Evolutionary conservation across 2,113 vertebrate species (phyloP).

Genomic region (Oriolus oriolus): DNA sequence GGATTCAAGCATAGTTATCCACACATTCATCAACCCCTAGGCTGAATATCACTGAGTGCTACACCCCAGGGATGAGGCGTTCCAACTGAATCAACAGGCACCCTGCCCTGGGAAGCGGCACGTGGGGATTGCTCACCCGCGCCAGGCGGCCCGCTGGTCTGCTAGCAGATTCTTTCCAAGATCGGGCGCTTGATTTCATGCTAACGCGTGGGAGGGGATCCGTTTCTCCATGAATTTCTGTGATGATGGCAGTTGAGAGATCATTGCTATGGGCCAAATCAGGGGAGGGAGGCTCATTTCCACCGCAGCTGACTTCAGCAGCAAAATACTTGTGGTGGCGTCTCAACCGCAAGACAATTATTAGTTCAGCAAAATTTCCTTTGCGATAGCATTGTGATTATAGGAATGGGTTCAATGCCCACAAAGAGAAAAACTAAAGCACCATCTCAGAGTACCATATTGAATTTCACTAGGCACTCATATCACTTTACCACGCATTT

Average conservation of each 20-base stretch:
- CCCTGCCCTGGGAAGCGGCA: background rate
- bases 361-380: constrained; percentile 26
- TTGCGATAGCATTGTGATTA: background rate
- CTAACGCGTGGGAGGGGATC: background rate
- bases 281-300: constrained; percentile 1
- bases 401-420: background rate
- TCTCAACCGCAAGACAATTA: background rate
- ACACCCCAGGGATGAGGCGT: background rate
- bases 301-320: constrained; percentile 33
- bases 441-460: background rate
- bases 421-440: background rate
- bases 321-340: background rate
- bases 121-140: background rate
- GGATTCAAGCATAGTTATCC: constrained; percentile 11
- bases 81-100: background rate
- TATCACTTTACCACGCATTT: background rate
- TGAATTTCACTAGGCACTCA: background rate
- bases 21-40: background rate
- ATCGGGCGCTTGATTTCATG: constrained; percentile 33
- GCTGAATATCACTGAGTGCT: background rate
- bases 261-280: background rate
- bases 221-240: background rate
- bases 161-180: constrained; percentile 24
- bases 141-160: background rate
- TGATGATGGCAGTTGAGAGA: constrained; percentile 7